Base-by-base conservation (phyloP, 1,140 invertebrate genomes). In the Lepidostoma basale region DNA sequence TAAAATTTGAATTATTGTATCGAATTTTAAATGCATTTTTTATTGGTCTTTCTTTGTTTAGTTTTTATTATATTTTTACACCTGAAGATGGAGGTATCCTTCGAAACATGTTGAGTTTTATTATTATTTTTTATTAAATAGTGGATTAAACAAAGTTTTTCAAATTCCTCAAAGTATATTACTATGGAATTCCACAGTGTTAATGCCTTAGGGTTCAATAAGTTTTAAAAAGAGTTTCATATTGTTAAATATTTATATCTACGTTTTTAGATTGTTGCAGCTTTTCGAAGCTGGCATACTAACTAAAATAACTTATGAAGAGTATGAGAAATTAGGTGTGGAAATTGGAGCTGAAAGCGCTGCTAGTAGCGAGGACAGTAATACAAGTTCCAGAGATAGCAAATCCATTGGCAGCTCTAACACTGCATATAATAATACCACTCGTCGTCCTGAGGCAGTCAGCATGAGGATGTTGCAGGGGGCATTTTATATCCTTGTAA, bases 241-340 rank as follows among this genome's bases (percentile, higher is more conserved):
- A 30, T 26, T 52, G 10, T 23, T 2, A 52, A 3, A 6, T 52
- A 52, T 44, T 14, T 44, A 44, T 8, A 44, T 36, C 49, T 54
- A 26, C 42, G 1, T 64, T n/a, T 45, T 65, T 76, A 90, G 89
- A 16, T 75, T 90, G 10, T 89, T 90, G 83, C 84, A 85, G 30
- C 78, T 90, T 18, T 90, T 90, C 73, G 88, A 90, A 80, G 86
- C 87, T 16, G 89, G 89, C 3, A 90, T 90, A 49, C 76, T 89
- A 54, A 83, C 86, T 0, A 90, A 90, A 77, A 89, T 90, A 79
- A 89, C 89, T 0, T 85, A 85, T 66, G 86, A 88, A 63, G 88
- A 90, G 71, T 90, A 89, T 73, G 87, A 86, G 72, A 87, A 85
- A 23, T 80, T 90, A 54, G 86, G 86, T 18, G 10, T 42, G 6